These are phyloP conservation scores for Ariopsis seemanni DNA, from an alignment of 2,113 vertebrate genomes.

Conservation along the genomic window DNA sequence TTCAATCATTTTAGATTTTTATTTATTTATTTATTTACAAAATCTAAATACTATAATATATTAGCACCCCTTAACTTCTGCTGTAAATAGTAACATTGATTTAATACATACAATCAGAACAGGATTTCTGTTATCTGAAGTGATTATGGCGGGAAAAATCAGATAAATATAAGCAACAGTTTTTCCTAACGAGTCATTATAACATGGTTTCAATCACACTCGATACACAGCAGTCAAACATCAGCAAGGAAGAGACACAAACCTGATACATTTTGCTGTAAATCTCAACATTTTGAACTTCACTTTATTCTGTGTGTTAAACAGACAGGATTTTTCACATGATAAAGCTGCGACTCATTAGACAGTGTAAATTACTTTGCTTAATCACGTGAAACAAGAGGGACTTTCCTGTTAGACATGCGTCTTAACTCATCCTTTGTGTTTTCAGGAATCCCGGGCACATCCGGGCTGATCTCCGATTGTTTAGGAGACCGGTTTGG, in stretches of 20 bases:
- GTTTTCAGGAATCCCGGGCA: conserved; percentile 6
- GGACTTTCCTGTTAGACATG: background rate
- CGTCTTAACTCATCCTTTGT: background rate
- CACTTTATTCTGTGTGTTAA: background rate
- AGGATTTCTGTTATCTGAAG: background rate
- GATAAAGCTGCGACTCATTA: background rate
- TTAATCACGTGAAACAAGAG: background rate
- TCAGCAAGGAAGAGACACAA: background rate
- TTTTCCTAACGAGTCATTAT: background rate
- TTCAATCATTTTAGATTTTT: too few species aligned
- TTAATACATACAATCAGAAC: background rate
- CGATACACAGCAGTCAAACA: conserved; percentile 15
- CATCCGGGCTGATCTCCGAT: conserved; percentile 1
- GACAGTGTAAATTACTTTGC: background rate
- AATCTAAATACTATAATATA: background rate
- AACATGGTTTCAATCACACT: background rate
- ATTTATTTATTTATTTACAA: background rate
- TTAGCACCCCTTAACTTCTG: background rate
- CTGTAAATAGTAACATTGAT: background rate
- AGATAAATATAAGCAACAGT: background rate
- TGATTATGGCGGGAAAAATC: background rate
- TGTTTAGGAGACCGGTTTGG: background rate
- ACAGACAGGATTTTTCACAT: background rate
- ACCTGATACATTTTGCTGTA: background rate
- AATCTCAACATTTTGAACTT: background rate